These are phyloP conservation scores for Cetoscarus ocellatus DNA, from an alignment of 2,797 vertebrate genomes.

Conservation along the genomic window DNA sequence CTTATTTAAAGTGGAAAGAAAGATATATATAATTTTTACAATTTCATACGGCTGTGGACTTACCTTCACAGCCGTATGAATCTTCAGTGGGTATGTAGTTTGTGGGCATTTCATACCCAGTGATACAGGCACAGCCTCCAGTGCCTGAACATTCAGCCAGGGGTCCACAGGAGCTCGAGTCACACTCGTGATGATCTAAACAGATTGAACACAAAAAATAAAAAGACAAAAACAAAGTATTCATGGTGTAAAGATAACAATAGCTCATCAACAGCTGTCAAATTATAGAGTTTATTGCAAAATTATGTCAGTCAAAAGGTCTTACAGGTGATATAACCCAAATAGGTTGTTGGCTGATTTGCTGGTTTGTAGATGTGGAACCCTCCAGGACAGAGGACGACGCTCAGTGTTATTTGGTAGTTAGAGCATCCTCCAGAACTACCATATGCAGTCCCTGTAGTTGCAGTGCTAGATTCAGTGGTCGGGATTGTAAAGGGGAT, in stretches of 20 bases:
- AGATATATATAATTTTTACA: too few relatives aligned
- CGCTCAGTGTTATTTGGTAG: accelerated
- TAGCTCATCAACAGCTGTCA: not conserved
- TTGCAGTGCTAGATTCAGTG: not conserved
- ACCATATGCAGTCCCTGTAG: not conserved
- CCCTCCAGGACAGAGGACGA: slow-evolving; percentile 53
- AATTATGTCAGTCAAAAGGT: not conserved
- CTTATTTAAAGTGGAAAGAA: too few relatives aligned
- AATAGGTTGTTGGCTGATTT: accelerated
- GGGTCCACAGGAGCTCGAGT: slow-evolving; percentile 43
- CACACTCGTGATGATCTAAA: slow-evolving; percentile 57
- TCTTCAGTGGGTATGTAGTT: not conserved
- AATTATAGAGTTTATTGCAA: not conserved
- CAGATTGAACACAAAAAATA: slow-evolving; percentile 2
- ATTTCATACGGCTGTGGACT: too few relatives aligned
- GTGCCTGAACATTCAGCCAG: slow-evolving; percentile 23
- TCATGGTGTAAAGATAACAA: not conserved
- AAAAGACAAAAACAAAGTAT: not conserved
- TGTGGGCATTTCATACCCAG: slow-evolving; percentile 35
- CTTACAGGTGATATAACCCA: slow-evolving; percentile 48
- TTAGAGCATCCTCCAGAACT: accelerated
- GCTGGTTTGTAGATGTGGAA: slow-evolving; percentile 52
- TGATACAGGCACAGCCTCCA: slow-evolving; percentile 51
- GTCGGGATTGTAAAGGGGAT: not conserved
- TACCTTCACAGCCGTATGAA: slow-evolving; percentile 64